A percentile compares a stretch with the other conserved stretches of the same genome.
Evolutionary conservation across 2,113 vertebrate genomes (phyloP).

Genomic region (Propithecus coquereli): DNA sequence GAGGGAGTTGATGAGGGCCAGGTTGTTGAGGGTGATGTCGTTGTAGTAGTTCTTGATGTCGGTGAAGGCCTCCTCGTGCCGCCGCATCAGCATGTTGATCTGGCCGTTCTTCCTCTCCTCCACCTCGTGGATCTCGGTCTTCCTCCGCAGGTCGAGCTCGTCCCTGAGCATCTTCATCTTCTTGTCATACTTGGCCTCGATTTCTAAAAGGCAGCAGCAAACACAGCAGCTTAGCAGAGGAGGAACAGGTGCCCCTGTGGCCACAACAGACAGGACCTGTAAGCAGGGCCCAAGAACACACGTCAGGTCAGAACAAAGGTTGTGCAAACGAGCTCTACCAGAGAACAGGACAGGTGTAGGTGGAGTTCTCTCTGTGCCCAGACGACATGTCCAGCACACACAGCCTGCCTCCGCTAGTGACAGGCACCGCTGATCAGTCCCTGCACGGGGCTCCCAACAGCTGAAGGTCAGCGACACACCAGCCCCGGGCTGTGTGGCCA

Average conservation of each 20-base stretch:
- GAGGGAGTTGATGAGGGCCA: constrained; percentile 84
- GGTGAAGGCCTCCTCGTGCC: constrained; percentile 84
- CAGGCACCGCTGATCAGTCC: too few species aligned
- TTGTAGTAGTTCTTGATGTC: constrained; percentile 89
- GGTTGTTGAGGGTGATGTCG: constrained; percentile 82
- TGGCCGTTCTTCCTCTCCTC: constrained; percentile 90
- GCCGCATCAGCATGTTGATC: constrained; percentile 83
- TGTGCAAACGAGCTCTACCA: neutral
- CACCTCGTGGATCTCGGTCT: constrained; percentile 84
- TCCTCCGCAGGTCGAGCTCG: constrained; percentile 86
- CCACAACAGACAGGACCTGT: neutral
- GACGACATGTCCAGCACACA: neutral
- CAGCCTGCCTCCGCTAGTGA: neutral
- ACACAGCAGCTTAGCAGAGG: neutral
- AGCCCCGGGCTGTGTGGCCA: neutral
- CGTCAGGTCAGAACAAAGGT: neutral
- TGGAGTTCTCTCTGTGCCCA: neutral
- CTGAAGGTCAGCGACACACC: neutral
- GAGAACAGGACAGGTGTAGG: fast-evolving
- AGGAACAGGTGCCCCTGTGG: neutral
- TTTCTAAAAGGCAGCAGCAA: constrained; percentile 82
- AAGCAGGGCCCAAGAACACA: neutral
- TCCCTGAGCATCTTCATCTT: constrained; percentile 85
- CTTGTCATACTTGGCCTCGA: constrained; percentile 84
- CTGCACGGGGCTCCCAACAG: neutral